Conservation (phyloP, 2,113 vertebrate genomes). For the Falcunculus frontatus region DNA sequence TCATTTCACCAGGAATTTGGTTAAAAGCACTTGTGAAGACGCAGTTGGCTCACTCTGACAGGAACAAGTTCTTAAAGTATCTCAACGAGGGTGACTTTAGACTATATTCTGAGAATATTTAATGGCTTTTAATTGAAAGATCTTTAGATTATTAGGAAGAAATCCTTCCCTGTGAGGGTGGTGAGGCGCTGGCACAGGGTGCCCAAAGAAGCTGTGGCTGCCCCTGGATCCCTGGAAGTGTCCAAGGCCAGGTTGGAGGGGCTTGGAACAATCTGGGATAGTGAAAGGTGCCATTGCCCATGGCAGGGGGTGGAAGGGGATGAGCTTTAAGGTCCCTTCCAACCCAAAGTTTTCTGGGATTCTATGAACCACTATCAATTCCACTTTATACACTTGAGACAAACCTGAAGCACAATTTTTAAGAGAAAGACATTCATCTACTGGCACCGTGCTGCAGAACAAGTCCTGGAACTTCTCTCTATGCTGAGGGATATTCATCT, state of each 20-base stretch:
- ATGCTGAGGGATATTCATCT: not conserved
- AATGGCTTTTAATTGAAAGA: not conserved
- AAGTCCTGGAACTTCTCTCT: not conserved
- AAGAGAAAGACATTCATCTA: not conserved
- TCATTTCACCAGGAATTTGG: not conserved
- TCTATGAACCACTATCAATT: not conserved
- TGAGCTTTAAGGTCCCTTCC: not conserved
- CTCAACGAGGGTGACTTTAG: not conserved
- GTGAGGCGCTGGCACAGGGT: fast-evolving
- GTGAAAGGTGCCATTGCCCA: not conserved
- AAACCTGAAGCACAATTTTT: constrained; percentile 13
- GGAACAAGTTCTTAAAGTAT: not conserved
- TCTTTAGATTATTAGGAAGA: not conserved
- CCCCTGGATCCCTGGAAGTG: not conserved
- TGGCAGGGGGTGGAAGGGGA: too few relatives aligned
- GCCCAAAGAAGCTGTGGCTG: not conserved
- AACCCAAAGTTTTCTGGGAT: not conserved
- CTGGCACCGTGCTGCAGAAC: fast-evolving
- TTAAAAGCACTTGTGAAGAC: not conserved
- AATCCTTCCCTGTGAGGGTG: fast-evolving
- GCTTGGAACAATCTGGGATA: fast-evolving
- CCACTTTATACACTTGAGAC: not conserved
- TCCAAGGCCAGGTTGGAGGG: fast-evolving
- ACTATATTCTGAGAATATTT: not conserved
- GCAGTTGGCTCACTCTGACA: not conserved